These are phyloP conservation scores for Thecocarcelia acutangulata DNA, from an alignment of 2,888 invertebrate species.

Conservation along the genomic window DNA sequence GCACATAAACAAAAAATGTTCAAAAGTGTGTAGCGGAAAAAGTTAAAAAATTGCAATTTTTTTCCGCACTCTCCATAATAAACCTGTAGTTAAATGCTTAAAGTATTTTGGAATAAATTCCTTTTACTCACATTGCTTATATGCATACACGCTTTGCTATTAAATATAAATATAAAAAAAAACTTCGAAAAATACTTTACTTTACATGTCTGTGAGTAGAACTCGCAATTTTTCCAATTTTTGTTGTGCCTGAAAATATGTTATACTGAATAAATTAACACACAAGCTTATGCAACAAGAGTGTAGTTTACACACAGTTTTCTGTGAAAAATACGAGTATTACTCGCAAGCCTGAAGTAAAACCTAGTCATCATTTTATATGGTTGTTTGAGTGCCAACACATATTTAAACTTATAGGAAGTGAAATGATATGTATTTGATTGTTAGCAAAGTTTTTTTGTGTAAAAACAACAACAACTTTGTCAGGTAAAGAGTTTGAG, in stretches of 20 bases:
- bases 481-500: slow-evolving; percentile 16
- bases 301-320: background rate
- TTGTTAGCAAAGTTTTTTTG: slow-evolving; percentile 9
- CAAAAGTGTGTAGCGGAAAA: background rate
- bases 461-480: background rate
- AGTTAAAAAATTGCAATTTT: slow-evolving; percentile 5
- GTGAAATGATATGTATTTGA: slow-evolving; percentile 8
- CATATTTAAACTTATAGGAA: background rate
- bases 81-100: slow-evolving; percentile 42
- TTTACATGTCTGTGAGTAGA: slow-evolving; percentile 13
- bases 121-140: background rate
- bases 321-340: slow-evolving; percentile 4
- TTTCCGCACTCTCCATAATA: slow-evolving; percentile 24
- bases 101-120: slow-evolving; percentile 36
- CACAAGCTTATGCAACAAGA: slow-evolving; percentile 18
- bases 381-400: slow-evolving; percentile 29
- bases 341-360: slow-evolving; percentile 27
- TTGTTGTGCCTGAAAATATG: slow-evolving; percentile 70
- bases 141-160: background rate
- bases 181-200: background rate
- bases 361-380: slow-evolving; percentile 48
- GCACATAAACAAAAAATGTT: slow-evolving; percentile 33
- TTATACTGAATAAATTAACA: slow-evolving; percentile 69
- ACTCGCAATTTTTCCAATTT: slow-evolving; percentile 11
- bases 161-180: background rate